Evolutionary conservation across 2,113 vertebrate genomes (phyloP).

Genomic region (Rhadina sibilatrix): DNA sequence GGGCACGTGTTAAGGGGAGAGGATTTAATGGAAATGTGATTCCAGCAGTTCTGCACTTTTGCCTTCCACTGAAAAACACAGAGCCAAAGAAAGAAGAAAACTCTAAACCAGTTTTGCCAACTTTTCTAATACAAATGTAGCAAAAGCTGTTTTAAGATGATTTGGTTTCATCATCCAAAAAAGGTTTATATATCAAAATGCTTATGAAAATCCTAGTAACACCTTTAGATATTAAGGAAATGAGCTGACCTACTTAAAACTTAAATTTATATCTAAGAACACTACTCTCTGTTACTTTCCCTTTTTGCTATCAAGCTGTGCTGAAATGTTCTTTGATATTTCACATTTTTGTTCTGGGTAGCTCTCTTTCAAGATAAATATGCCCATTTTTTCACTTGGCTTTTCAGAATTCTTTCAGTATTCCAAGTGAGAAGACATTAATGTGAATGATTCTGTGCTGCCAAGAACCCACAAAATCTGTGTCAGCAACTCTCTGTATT

Average conservation of each 20-base stretch:
- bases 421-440: neutral
- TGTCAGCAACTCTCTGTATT: conserved; percentile 11
- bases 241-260: neutral
- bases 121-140: neutral
- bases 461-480: neutral
- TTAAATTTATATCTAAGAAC: neutral
- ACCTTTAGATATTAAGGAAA: neutral
- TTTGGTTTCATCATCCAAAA: neutral
- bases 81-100: neutral
- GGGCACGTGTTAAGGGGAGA: neutral
- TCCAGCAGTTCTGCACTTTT: neutral
- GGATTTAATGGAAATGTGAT: neutral
- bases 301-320: neutral
- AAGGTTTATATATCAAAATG: neutral
- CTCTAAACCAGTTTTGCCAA: neutral
- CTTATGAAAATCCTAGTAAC: neutral
- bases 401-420: conserved; percentile 19
- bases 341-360: neutral
- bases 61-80: neutral
- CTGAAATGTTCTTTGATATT: neutral
- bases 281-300: neutral
- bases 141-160: neutral
- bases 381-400: neutral
- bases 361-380: neutral
- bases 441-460: neutral